Evolutionary conservation across 1,140 invertebrate genomes (phyloP), one percentile per base, ranked within the genome.

Genomic region (Trigoniulus corallinus): DNA sequence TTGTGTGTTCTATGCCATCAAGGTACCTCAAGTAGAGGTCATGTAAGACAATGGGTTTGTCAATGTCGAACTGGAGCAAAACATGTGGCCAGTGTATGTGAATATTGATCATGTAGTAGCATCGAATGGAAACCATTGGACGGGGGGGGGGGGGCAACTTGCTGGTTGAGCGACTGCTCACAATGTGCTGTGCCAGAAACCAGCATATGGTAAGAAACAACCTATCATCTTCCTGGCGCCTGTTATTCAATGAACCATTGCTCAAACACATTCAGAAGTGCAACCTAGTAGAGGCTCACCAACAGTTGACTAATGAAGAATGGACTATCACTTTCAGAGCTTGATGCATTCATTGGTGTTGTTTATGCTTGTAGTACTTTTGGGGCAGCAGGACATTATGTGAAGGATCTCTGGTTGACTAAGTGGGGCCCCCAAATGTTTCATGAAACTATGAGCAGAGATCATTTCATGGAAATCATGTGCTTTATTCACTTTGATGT

Each of bases 401-500:
- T 21, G 12, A 7, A 4, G 7, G 7, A 10, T 44, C 18, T 44
- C 4, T 44, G 42, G 42, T 7, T 7, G 4, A 7, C 7, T 7
- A 44, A 7, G 21, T 44, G 42, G 42, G 42, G 42, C 18, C 42
- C 42, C 7, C 7, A 7, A 24, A 10, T 44, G 7, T 44, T 44
- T 44, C 18, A 7, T 7, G 12, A 44, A 4, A 44, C 42, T 21
- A 44, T 44, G 42, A 44, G 42, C 42, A 54, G 51, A 54, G 12
- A 20, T 3, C 24, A 18, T 12, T 52, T 54, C 45, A 39, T 2
- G 7, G 22, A 44, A 43, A 48, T 48, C 13, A 39, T 56, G 48
- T 15, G 18, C 2, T 56, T 45, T 37, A 7, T 56, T 10, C 24
- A 41, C 10, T 53, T 56, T 48, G 52, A 53, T 46, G n/a, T 25